These are phyloP conservation scores for Orientallactaga sibirica DNA, from an alignment of 2,797 vertebrate genomes.

Conservation along the genomic window DNA sequence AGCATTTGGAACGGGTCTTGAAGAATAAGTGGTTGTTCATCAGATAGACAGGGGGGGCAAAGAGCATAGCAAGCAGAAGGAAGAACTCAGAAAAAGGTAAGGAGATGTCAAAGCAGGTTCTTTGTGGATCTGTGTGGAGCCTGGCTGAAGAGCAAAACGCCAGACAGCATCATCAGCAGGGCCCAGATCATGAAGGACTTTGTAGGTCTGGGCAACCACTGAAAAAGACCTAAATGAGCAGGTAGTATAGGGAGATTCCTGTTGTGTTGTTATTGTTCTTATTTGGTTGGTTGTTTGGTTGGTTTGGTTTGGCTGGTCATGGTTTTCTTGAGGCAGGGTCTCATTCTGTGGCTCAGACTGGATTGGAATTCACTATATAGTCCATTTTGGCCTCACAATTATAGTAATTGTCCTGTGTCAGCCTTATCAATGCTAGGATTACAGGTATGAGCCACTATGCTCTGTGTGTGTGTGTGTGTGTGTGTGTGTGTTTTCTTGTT, in stretches of 20 bases:
- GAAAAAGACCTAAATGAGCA: slow-evolving; percentile 6
- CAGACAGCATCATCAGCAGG: background rate
- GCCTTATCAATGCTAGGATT: background rate
- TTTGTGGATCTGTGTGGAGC: slow-evolving; percentile 25
- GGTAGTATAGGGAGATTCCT: background rate
- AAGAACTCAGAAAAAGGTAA: background rate
- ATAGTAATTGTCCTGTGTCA: background rate
- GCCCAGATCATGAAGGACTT: background rate
- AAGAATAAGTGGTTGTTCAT: slow-evolving; percentile 15
- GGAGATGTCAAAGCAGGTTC: background rate
- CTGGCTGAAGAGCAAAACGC: background rate
- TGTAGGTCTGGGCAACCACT: background rate
- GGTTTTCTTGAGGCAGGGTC: background rate
- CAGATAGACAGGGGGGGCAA: background rate
- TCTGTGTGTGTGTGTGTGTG: background rate
- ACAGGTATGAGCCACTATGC: background rate
- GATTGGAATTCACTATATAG: background rate
- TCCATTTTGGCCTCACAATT: background rate
- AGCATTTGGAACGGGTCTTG: background rate
- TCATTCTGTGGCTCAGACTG: background rate
- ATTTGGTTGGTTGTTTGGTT: background rate
- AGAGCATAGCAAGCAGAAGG: background rate
- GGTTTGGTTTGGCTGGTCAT: background rate
- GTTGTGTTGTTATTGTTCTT: background rate
- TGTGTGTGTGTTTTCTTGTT: background rate